These are phyloP conservation scores for Odobenus rosmarus DNA, from an alignment of 2,113 vertebrate genomes.

Conservation along the genomic window DNA sequence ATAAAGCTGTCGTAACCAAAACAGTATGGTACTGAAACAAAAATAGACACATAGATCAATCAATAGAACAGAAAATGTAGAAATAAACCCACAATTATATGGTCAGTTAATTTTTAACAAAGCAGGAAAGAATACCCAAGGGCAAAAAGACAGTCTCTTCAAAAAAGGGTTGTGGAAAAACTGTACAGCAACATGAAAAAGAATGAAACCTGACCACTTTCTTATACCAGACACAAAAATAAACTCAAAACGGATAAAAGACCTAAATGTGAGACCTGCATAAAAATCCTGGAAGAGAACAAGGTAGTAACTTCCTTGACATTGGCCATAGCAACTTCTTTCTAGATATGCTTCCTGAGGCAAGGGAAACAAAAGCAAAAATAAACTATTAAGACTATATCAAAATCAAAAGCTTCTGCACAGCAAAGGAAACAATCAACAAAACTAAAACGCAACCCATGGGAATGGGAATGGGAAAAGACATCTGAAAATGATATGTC, in stretches of 20 bases:
- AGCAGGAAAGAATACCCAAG: neutral
- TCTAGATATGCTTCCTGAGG: neutral
- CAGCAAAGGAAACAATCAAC: neutral
- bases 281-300: neutral
- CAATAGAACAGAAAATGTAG: neutral
- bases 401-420: neutral
- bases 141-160: neutral
- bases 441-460: neutral
- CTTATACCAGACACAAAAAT: neutral
- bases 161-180: neutral
- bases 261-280: neutral
- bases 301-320: neutral
- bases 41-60: neutral
- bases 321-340: neutral
- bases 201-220: neutral
- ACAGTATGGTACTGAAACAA: neutral
- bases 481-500: neutral
- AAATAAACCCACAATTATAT: neutral
- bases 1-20: neutral
- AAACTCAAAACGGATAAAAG: neutral
- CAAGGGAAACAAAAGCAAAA: neutral
- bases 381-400: neutral
- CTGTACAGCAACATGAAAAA: neutral
- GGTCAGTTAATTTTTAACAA: neutral
- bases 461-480: neutral